These are phyloP conservation scores for Styela clava DNA, from an alignment of 23 tunicate species.

Conservation along the genomic window DNA sequence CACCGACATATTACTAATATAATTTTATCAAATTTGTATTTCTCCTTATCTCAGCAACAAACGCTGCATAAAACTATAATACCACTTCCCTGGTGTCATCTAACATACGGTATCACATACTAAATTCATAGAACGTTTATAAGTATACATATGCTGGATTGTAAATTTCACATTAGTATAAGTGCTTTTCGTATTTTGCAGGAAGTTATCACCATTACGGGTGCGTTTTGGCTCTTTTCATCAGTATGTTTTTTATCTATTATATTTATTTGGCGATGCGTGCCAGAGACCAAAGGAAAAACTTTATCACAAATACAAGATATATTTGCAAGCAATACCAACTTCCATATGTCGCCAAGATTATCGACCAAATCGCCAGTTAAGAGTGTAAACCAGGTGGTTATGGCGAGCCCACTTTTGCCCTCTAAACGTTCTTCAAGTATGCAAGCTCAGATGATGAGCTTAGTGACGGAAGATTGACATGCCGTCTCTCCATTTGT, in stretches of 20 bases:
- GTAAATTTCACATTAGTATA: too few species aligned
- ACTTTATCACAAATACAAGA: conserved; percentile 37
- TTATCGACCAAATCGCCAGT: neutral
- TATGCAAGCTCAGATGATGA: neutral
- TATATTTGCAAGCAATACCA: neutral
- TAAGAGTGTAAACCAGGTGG: neutral
- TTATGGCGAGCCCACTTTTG: neutral
- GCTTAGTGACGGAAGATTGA: neutral
- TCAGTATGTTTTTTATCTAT: conserved; percentile 16
- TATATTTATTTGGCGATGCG: conserved; percentile 19
- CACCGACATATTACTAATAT: too few species aligned
- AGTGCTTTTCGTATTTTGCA: too few species aligned
- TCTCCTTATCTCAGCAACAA: neutral
- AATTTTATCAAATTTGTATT: too few species aligned
- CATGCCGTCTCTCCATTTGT: too few species aligned
- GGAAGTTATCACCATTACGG: conserved; percentile 9
- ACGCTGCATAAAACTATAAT: too few species aligned
- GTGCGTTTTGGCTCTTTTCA: conserved; percentile 40
- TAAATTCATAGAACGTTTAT: too few species aligned
- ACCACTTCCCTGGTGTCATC: too few species aligned
- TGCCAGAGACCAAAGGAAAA: conserved; percentile 46
- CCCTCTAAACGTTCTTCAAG: neutral
- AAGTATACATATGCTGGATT: too few species aligned
- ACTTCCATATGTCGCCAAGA: neutral
- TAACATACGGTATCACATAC: too few species aligned